Percentiles rank a stretch among this genome's conserved stretches.
Conservation (phyloP, 2,888 invertebrate species). For the Drosophila ezoana region DNA sequence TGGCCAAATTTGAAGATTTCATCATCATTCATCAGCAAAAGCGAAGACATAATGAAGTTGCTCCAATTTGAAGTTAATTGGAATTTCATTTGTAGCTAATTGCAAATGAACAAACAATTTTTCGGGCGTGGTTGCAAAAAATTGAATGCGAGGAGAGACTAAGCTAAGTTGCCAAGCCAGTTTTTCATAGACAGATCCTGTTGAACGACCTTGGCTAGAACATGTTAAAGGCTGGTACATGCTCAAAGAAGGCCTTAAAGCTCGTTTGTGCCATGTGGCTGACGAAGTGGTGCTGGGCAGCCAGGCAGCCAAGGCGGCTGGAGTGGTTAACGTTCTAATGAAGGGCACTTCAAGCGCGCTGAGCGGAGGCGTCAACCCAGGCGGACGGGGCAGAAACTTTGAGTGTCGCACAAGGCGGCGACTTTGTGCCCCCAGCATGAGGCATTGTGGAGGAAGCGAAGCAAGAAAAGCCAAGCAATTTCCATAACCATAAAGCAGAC, state of each 20-base stretch:
- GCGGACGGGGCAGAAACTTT: slow-evolving; percentile 24
- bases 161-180: slow-evolving; percentile 28
- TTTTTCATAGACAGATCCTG: slow-evolving; percentile 45
- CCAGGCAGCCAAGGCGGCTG: slow-evolving; percentile 6
- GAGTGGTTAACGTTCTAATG: slow-evolving; percentile 67
- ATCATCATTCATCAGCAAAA: slow-evolving; percentile 41
- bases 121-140: slow-evolving; percentile 16
- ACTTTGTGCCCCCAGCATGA: slow-evolving; percentile 37
- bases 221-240: slow-evolving; percentile 34
- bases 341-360: slow-evolving; percentile 69
- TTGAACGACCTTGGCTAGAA: slow-evolving; percentile 60
- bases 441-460: slow-evolving; percentile 24
- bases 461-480: slow-evolving; percentile 42
- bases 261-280: slow-evolving; percentile 31
- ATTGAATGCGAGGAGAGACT: slow-evolving; percentile 5
- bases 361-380: slow-evolving; percentile 38
- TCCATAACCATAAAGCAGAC: slow-evolving; percentile 26
- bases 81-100: slow-evolving; percentile 60
- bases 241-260: slow-evolving; percentile 31
- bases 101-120: slow-evolving; percentile 11
- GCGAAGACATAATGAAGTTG: slow-evolving; percentile 69
- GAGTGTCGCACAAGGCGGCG: slow-evolving; percentile 42
- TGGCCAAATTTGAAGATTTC: slow-evolving; percentile 58
- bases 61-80: slow-evolving; percentile 71
- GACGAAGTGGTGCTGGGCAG: slow-evolving; percentile 18